phyloP scores from a whole-genome alignment of 2,888 invertebrate species.

The Rutpela maculata region DNA sequence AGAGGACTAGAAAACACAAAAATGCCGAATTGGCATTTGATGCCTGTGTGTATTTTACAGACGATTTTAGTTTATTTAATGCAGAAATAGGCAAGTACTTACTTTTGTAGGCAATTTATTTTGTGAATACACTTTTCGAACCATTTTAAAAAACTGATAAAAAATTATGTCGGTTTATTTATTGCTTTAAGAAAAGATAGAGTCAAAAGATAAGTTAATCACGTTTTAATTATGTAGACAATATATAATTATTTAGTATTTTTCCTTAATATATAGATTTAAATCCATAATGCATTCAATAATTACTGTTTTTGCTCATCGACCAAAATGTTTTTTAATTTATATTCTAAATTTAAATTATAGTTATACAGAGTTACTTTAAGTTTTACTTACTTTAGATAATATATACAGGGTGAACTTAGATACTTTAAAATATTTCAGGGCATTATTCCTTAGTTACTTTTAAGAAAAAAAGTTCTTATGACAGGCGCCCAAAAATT shows the following conservation, averaged over 20 bases:
- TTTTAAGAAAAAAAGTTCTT: too few species aligned
- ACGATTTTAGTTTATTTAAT: constrained; percentile 80
- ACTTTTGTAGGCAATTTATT: constrained; percentile 3
- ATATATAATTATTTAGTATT: neutral
- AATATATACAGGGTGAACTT: neutral
- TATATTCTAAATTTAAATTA: neutral
- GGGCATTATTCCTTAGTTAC: too few species aligned
- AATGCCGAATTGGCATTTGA: constrained; percentile 80
- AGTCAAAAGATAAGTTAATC: neutral
- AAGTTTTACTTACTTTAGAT: neutral
- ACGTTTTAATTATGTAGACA: neutral
- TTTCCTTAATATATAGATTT: neutral
- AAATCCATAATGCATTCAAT: neutral
- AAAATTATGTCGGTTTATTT: neutral
- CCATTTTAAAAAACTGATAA: neutral
- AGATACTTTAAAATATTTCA: too few species aligned
- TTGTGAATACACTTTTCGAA: neutral
- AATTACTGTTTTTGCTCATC: neutral
- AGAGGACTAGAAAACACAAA: constrained; percentile 55
- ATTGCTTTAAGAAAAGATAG: neutral
- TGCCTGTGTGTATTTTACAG: constrained; percentile 82
- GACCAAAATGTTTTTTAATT: neutral
- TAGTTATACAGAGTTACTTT: neutral
- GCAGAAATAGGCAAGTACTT: constrained; percentile 73
- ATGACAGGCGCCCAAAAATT: too few species aligned